Conservation (phyloP, 1,140 invertebrate species). For the Drosophila navojoa region DNA sequence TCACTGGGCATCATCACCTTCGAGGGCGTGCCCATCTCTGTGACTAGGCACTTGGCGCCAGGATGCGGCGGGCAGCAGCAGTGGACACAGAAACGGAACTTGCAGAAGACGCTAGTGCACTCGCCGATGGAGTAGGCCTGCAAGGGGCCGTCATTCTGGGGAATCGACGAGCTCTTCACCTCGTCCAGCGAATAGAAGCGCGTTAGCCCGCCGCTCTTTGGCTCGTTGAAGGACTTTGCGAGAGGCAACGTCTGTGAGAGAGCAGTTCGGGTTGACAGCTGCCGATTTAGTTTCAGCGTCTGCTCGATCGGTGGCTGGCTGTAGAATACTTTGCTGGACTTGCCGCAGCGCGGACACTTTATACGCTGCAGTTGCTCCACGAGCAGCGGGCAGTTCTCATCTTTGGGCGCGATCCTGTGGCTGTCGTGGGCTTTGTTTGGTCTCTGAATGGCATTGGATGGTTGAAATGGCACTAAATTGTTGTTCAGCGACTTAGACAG, state of each 20-base stretch:
- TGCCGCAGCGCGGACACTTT: constrained; percentile 67
- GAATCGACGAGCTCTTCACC: constrained; percentile 23
- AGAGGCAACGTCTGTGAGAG: constrained; percentile 61
- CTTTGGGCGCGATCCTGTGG: constrained; percentile 30
- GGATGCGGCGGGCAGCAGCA: constrained; percentile 63
- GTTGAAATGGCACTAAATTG: constrained; percentile 64
- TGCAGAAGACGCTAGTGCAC: constrained; percentile 56
- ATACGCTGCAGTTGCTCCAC: constrained; percentile 63
- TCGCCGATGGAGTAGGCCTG: constrained; percentile 52
- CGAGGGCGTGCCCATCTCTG: constrained; percentile 67
- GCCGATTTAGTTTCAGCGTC: background rate
- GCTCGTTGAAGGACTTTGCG: constrained; percentile 10
- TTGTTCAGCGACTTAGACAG: constrained; percentile 32
- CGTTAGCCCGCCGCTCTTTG: constrained; percentile 17
- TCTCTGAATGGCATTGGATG: constrained; percentile 52
- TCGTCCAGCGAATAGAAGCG: constrained; percentile 63
- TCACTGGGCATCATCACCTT: constrained; percentile 68
- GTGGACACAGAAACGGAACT: constrained; percentile 62
- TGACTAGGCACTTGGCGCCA: constrained; percentile 62
- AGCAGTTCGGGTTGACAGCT: background rate
- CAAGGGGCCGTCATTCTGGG: background rate
- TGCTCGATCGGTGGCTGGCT: constrained; percentile 10
- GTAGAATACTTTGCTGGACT: constrained; percentile 56
- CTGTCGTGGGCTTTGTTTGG: constrained; percentile 18
- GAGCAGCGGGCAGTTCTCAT: constrained; percentile 42